phyloP scores from a whole-genome alignment of 2,797 vertebrate genomes.

The Dendrocincla tyrannina region DNA sequence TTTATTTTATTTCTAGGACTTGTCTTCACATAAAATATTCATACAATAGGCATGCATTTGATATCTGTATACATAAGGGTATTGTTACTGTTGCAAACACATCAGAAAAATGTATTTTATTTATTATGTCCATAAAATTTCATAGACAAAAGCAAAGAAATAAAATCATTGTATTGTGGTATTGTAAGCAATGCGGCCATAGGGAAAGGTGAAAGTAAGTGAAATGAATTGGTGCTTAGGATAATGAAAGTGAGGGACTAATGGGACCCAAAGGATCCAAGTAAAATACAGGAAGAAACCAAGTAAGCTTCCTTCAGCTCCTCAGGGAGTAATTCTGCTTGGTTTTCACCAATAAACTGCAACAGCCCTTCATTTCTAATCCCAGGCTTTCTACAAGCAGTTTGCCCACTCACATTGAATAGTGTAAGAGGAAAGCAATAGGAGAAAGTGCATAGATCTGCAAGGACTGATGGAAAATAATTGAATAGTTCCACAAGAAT shows the following conservation, averaged over 20 bases:
- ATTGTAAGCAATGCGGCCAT: neutral
- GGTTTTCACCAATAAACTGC: slow-evolving; percentile 33
- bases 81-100: neutral
- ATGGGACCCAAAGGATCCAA: slow-evolving; percentile 29
- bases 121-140: slow-evolving; percentile 50
- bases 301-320: neutral
- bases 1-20: neutral
- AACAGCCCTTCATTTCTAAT: slow-evolving; percentile 26
- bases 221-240: slow-evolving; percentile 63
- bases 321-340: slow-evolving; percentile 20
- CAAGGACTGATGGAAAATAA: slow-evolving; percentile 4
- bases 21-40: neutral
- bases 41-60: neutral
- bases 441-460: neutral
- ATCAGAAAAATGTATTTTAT: slow-evolving; percentile 14
- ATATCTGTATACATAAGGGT: neutral
- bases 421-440: neutral
- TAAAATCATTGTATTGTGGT: slow-evolving; percentile 3
- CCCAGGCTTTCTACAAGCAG: slow-evolving; percentile 1
- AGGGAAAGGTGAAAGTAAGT: slow-evolving; percentile 49
- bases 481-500: neutral
- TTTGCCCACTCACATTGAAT: neutral
- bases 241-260: slow-evolving; percentile 57
- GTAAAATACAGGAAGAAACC: slow-evolving; percentile 22
- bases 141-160: slow-evolving; percentile 13